Conservation (phyloP, 2,797 vertebrate genomes). For the Malacoraja senta region DNA sequence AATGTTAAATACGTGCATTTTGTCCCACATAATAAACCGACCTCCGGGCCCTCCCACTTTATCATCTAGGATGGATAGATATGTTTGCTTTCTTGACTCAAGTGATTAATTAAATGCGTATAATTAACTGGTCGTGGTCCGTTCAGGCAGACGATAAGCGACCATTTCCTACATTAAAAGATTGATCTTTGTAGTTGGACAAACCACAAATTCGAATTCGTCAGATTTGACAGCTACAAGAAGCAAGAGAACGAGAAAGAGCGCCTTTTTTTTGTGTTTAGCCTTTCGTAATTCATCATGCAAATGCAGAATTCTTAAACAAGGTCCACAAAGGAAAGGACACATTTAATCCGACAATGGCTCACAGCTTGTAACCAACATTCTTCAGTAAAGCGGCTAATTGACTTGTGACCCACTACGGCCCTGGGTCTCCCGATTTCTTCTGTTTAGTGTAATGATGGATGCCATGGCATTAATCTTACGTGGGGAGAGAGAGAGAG, state of each 20-base stretch:
- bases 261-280: slow-evolving; percentile 22
- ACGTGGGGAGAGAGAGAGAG: slow-evolving; percentile 46
- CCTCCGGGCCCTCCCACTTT: not conserved
- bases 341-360: slow-evolving; percentile 47
- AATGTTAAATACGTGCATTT: not conserved
- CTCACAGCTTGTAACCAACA: slow-evolving; percentile 46
- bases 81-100: not conserved
- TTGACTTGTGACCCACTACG: slow-evolving; percentile 44
- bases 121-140: not conserved
- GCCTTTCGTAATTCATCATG: slow-evolving; percentile 48
- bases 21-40: not conserved
- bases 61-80: not conserved
- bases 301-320: slow-evolving; percentile 43
- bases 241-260: not conserved
- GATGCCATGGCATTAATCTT: slow-evolving; percentile 49
- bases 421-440: slow-evolving; percentile 42
- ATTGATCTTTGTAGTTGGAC: not conserved
- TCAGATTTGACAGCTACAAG: not conserved
- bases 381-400: slow-evolving; percentile 46
- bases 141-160: not conserved
- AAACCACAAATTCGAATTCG: not conserved
- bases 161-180: not conserved
- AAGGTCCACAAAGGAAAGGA: slow-evolving; percentile 48
- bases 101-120: not conserved
- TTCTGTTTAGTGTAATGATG: slow-evolving; percentile 46